A percentile compares a stretch with the other conserved stretches of the same genome.
Evolutionary conservation across 1,140 invertebrate genomes (phyloP).

Genomic region (Sesamia nonagrioides): DNA sequence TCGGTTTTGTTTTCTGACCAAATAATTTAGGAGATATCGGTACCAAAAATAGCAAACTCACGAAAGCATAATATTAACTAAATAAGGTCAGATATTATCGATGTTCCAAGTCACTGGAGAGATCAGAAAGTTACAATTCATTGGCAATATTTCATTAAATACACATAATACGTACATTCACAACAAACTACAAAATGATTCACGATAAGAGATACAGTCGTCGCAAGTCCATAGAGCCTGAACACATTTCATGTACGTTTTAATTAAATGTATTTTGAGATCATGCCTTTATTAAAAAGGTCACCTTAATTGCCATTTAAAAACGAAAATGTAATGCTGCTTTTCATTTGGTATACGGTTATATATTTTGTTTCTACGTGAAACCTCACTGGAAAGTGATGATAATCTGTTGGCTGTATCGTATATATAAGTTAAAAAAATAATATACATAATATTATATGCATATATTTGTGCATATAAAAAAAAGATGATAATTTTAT

Average conservation of each 20-base stretch:
- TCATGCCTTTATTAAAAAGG: not conserved
- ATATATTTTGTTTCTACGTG: not conserved
- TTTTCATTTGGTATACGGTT: not conserved
- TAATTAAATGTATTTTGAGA: conserved; percentile 25
- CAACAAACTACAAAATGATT: conserved; percentile 85
- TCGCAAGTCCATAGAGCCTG: conserved; percentile 83
- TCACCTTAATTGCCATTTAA: conserved; percentile 16
- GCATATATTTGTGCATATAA: too few relatives aligned
- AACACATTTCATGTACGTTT: conserved; percentile 32
- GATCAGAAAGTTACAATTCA: conserved; percentile 76
- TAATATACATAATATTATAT: not conserved
- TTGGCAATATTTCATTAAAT: conserved; percentile 79
- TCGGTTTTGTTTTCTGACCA: conserved; percentile 51
- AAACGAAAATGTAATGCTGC: conserved; percentile 1
- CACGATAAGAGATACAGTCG: conserved; percentile 83
- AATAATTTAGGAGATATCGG: conserved; percentile 45
- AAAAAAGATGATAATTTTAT: too few relatives aligned
- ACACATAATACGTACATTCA: conserved; percentile 86
- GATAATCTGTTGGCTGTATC: conserved; percentile 23
- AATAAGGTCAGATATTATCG: conserved; percentile 62
- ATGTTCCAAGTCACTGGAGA: conserved; percentile 82
- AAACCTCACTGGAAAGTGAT: conserved; percentile 26
- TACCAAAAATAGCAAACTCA: conserved; percentile 62
- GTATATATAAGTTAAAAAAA: not conserved
- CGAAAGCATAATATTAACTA: conserved; percentile 48